Evolutionary conservation across 2,113 vertebrate species (phyloP).

Genomic region (Mixornis gularis): DNA sequence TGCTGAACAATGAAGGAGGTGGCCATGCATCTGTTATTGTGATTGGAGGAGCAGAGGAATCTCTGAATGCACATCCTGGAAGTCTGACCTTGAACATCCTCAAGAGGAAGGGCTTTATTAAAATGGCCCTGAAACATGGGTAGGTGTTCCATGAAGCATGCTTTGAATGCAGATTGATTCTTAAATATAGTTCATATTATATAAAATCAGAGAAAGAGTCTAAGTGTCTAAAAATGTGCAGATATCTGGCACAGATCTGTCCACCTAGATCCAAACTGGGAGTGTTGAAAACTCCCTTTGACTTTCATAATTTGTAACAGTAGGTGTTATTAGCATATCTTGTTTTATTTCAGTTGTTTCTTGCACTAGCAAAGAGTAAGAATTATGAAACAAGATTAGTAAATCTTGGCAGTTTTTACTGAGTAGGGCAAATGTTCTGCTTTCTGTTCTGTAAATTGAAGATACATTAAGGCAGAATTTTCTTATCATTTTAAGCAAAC

Average conservation of each 20-base stretch:
- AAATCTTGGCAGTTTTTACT: background rate
- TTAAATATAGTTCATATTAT: background rate
- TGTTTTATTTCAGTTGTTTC: background rate
- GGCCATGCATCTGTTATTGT: conserved; percentile 72
- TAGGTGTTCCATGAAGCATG: conserved; percentile 25
- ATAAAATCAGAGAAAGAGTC: background rate
- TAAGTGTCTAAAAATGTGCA: background rate
- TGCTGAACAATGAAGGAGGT: conserved; percentile 64
- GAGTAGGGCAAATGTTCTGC: background rate
- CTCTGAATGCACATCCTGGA: conserved; percentile 71
- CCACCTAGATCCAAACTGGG: background rate
- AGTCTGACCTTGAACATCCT: conserved; percentile 63
- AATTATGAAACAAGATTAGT: conserved; percentile 11
- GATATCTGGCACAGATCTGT: background rate
- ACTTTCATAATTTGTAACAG: conserved; percentile 12
- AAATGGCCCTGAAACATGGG: conserved; percentile 75
- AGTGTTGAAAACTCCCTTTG: conserved; percentile 16
- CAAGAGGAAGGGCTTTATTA: conserved; percentile 76
- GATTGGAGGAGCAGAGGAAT: conserved; percentile 72
- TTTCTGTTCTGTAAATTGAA: background rate
- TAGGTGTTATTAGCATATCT: conserved; percentile 8
- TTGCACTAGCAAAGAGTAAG: background rate
- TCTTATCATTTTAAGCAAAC: background rate
- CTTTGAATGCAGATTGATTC: background rate
- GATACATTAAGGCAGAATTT: background rate